Evolutionary conservation across 2,113 vertebrate species (phyloP), one percentile per base, ranked within the genome.

Genomic region (Petrocephalus microphthalmus): DNA sequence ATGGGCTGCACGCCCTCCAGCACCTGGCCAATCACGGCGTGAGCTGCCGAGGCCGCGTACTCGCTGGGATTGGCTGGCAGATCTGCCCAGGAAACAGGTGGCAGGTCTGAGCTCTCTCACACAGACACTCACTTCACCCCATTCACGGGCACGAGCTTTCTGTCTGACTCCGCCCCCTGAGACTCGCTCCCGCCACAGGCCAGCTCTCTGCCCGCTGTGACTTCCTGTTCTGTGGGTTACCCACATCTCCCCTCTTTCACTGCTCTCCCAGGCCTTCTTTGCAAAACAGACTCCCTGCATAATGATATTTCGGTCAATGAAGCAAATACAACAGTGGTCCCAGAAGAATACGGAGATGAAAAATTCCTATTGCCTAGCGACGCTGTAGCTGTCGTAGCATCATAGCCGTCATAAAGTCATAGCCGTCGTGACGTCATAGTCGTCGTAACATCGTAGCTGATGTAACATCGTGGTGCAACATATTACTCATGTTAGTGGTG

Each of bases 11-110:
- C 89, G 0, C 96, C 95, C 88, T 96, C 95, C 88, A 98, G 91
- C 84, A 97, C 96, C 87, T 96, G 97, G 19, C 96, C 97, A 92
- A 98, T 93, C 85, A 98, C 93, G 0, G 93, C 92, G 86, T 94
- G 96, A 19, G 94, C 94, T 1, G 97, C 97, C 0, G 93, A 90
- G 0, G 90, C 90, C 0, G 95, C 96, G 0, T 98, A 98, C 0
- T 95, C 95, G 4, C 96, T 97, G 87, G 97, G 96, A 51, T 90
- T 91, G 60, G 92, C 93, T 89, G 97, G 96, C 67, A 94, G 90
- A 67, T 95, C 97, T 98, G 88, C 29, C 47, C 53, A 15, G 17
- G 25, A 52, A 22, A 85, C 51, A n/a, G 47, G 3, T 5, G 47
- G 7, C 87, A 47, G 42, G 74, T 81, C 19, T n/a, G 6, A 47